These are phyloP conservation scores for Cyphomyrus discorhynchus DNA, from an alignment of 2,113 vertebrate genomes.

Conservation along the genomic window DNA sequence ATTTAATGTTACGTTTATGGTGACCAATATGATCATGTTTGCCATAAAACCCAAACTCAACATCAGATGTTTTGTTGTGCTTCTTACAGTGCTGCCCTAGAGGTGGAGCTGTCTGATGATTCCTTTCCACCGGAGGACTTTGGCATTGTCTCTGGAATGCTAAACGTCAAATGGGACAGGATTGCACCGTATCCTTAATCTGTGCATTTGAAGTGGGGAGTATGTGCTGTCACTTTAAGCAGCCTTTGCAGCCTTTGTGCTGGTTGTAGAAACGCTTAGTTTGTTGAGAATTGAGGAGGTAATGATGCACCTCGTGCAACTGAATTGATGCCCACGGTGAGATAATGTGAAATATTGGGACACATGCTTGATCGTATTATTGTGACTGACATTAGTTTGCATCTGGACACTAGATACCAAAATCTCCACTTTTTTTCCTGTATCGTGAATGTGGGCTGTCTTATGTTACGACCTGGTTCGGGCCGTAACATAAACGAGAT, in stretches of 20 bases:
- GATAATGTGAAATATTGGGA: background rate
- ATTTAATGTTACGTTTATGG: background rate
- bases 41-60: background rate
- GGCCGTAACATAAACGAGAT: too few relatives aligned
- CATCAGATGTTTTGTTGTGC: background rate
- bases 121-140: constrained; percentile 94
- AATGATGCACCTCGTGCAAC: background rate
- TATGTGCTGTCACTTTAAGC: background rate
- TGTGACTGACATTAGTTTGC: background rate
- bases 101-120: constrained; percentile 91
- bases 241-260: background rate
- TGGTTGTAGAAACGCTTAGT: background rate
- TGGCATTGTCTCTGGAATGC: constrained; percentile 91
- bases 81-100: constrained; percentile 74
- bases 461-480: too few relatives aligned
- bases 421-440: background rate
- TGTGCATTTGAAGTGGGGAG: background rate
- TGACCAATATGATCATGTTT: background rate
- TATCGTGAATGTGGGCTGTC: background rate
- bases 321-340: background rate
- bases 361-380: background rate
- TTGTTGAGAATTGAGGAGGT: background rate
- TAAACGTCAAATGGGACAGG: constrained; percentile 93
- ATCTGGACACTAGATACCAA: background rate
- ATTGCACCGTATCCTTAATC: constrained; percentile 87